Evolutionary conservation across 2,797 vertebrate genomes (phyloP).

Genomic region (Mormyrops attenuatus): DNA sequence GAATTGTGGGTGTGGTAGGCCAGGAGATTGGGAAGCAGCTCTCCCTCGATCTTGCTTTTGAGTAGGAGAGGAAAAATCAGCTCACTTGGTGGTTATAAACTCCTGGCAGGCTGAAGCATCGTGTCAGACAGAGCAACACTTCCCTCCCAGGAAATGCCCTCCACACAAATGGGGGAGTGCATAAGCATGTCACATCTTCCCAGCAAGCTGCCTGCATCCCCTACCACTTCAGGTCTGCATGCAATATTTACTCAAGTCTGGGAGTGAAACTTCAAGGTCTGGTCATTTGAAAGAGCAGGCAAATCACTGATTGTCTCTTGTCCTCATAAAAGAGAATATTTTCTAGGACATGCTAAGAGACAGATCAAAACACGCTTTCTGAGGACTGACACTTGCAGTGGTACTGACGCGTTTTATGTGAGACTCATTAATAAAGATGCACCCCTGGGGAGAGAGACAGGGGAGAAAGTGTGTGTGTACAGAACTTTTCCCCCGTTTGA

Average conservation of each 20-base stretch:
- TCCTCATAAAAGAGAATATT: conserved; percentile 94
- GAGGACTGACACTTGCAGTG: conserved; percentile 95
- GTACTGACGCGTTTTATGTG: conserved; percentile 94
- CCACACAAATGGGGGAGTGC: background rate
- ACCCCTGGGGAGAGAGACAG: conserved; percentile 73
- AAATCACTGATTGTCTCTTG: conserved; percentile 82
- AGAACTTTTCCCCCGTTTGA: conserved; percentile 76
- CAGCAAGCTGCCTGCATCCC: conserved; percentile 50
- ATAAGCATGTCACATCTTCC: background rate
- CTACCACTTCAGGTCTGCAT: conserved; percentile 85
- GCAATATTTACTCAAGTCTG: conserved; percentile 95
- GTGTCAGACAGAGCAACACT: background rate
- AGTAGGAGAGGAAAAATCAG: background rate
- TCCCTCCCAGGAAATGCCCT: background rate
- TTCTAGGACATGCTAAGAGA: conserved; percentile 92
- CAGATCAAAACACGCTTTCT: conserved; percentile 90
- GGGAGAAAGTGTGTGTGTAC: conserved; percentile 66
- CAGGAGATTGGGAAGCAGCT: background rate
- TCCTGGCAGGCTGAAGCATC: background rate
- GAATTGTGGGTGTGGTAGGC: background rate
- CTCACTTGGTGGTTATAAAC: background rate
- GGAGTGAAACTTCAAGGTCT: conserved; percentile 82
- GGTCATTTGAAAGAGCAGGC: conserved; percentile 85
- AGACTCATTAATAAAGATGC: conserved; percentile 98
- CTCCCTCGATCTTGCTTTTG: background rate